phyloP scores from a whole-genome alignment of 2,113 vertebrate species.

The Dromas ardeola region DNA sequence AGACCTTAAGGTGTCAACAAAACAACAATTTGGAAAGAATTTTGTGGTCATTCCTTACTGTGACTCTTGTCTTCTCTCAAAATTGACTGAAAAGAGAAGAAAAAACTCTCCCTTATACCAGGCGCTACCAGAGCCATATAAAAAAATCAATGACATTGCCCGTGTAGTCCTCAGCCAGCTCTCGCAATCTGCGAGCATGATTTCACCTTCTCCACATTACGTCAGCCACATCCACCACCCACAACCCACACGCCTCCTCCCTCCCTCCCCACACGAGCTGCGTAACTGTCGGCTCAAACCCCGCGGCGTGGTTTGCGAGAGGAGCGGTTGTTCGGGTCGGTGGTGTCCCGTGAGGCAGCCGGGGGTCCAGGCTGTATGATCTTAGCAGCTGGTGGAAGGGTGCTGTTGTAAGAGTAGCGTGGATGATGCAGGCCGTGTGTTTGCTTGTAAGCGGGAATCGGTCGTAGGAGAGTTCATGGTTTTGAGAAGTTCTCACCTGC shows the following conservation, averaged over 20 bases:
- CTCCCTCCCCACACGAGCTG: not conserved
- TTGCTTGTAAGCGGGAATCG: not conserved
- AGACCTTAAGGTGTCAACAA: not conserved
- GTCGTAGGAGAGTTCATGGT: not conserved
- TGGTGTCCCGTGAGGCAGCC: not conserved
- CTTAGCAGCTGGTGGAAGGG: not conserved
- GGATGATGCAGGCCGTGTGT: not conserved
- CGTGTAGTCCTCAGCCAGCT: not conserved
- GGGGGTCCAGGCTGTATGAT: not conserved
- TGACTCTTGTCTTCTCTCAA: not conserved
- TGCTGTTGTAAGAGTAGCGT: fast-evolving
- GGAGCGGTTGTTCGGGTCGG: not conserved
- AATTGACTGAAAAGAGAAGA: not conserved
- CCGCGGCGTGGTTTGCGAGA: not conserved
- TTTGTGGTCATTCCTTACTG: no score
- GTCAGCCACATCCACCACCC: constrained; percentile 26
- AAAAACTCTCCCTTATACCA: not conserved
- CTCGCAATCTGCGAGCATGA: not conserved
- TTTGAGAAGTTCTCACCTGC: not conserved
- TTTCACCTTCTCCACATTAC: constrained; percentile 13
- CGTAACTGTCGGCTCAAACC: fast-evolving
- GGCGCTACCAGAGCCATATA: not conserved
- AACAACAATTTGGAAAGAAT: not conserved
- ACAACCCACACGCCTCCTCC: not conserved
- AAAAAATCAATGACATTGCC: not conserved